Base-by-base conservation (phyloP, 2,113 vertebrate genomes). In the Limnothrissa miodon region DNA sequence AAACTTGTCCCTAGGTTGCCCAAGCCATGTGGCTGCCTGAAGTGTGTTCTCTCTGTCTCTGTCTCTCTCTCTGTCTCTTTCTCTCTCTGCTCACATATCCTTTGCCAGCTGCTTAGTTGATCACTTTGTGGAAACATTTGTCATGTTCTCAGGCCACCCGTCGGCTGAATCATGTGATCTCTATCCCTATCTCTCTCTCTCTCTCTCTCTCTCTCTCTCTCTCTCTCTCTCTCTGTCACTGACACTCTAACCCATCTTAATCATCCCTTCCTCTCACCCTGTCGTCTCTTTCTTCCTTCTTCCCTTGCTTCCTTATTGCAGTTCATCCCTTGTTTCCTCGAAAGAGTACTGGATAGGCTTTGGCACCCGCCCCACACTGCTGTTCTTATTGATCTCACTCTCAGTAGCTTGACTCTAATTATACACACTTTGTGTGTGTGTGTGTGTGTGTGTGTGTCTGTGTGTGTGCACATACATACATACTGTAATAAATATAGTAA, bases 1-100 rank as follows among this genome's bases (percentile, higher is more conserved):
- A 42, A 42, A 42, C 42, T 42, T 42, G 42, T 42, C 42, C 42
- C 6, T 42, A 42, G 42, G 2, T 42, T 42, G 6, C 42, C 42
- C 42, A 42, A 83, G 17, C 46, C 29, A 7, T 62, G 3, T 59
- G 56, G 5, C 56, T n/a, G 56, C n/a, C 9, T 23, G 9, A 25
- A 59, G 23, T 2, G 9, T 29, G 21, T 19, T 7, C 21, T 48
- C 13, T 48, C 13, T 48, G 0, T 48, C 46, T 15, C 13, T 15
- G 11, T 48, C 13, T 48, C 13, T 48, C 13, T 48, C 46, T 48
- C 13, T 48, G 11, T 48, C 45, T 46, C 46, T 48, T 15, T 48
- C 15, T 48, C 80, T 87, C 87, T 83, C 90, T 91, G 91, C 91
- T 90, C 91, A 89, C 85, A 89, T n/a, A 23, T 56, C n/a, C n/a